Conservation (phyloP, 2,113 vertebrate species). For the Tychaedon coryphoeus region DNA sequence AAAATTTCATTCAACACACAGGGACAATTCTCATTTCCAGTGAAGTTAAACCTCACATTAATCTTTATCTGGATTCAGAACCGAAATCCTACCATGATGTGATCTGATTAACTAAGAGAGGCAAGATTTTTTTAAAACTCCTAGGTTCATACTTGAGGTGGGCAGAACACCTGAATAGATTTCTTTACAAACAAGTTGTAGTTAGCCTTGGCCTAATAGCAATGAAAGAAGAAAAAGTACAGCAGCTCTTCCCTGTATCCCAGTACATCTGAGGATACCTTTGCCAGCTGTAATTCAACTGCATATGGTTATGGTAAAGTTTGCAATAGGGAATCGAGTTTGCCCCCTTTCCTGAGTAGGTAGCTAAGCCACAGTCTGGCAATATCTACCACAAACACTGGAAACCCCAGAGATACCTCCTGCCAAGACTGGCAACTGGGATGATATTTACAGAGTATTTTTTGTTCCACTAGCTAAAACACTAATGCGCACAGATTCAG, state of each 20-base stretch:
- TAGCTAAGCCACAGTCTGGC: neutral
- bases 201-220: neutral
- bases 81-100: rapidly evolving
- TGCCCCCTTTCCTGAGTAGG: neutral
- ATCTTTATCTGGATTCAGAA: neutral
- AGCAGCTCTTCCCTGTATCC: neutral
- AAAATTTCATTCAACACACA: neutral
- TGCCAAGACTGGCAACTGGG: neutral
- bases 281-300: neutral
- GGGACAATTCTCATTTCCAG: neutral
- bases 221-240: neutral
- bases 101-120: neutral
- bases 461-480: neutral
- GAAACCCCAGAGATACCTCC: neutral
- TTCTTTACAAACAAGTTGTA: neutral
- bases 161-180: neutral
- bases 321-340: neutral
- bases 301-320: neutral
- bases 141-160: neutral
- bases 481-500: neutral
- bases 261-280: neutral
- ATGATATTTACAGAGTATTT: neutral
- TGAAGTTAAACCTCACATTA: neutral
- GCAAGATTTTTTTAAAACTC: neutral
- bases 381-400: neutral